Evolutionary conservation across 2,113 vertebrate species (phyloP), one percentile per base, ranked within the genome.

Genomic region (Vulpes ferrilata): DNA sequence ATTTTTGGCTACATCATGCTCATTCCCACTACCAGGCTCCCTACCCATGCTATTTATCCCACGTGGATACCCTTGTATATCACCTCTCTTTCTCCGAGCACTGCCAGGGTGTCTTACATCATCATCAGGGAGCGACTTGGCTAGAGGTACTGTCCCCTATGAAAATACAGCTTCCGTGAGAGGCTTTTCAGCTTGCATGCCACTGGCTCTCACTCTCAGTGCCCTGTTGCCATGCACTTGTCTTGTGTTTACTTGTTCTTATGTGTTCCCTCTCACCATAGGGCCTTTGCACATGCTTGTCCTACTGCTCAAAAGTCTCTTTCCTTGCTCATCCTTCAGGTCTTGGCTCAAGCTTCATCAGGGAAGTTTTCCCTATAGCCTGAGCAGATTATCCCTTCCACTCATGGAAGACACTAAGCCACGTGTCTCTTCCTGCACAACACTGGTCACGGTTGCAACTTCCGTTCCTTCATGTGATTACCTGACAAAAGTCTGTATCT

Each of bases 161-260:
- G 62, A 71, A 69, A 65, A 71, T 5, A 57, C 0, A 80, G n/a
- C 25, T 67, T 95, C 62, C 11, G 51, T 2, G 12, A 43, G 65
- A 53, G 20, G 5, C 13, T 82, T 59, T 82, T 86, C 59, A 73
- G 8, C 53, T 55, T 60, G 2, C 25, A 27, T 5, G 10, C 38
- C 30, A 10, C 60, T 38, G 4, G 27, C 55, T 73, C 7, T 30
- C 57, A 43, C 22, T 51, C 5, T 12, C 25, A 65, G 10, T 55
- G 22, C 8, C 62, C 4, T 7, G 8, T 1, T 2, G 3, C 20
- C 32, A 23, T 38, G n/a, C 19, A 4, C 17, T n/a, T 57, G 8
- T 43, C 35, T 83, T 73, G 53, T 20, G 55, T 84, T n/a, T 32
- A n/a, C 15, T 55, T 85, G 22, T 48, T 57, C 16, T 25, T 81